phyloP scores from a whole-genome alignment of 2,113 vertebrate genomes.

The Hemicordylus capensis region DNA sequence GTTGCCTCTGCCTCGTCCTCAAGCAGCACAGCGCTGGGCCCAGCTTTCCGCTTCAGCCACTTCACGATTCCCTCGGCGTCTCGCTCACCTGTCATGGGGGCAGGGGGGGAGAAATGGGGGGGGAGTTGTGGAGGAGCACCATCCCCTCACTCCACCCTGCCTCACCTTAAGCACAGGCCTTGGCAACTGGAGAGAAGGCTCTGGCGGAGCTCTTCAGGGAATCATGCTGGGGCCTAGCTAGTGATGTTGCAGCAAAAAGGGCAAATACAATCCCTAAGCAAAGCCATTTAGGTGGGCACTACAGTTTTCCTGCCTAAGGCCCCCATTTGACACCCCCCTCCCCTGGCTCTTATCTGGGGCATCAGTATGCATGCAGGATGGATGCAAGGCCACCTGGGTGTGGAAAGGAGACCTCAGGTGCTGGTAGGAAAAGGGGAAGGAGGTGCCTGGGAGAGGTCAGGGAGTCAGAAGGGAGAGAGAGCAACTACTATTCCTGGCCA shows the following conservation, averaged over 20 bases:
- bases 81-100: slow-evolving; percentile 73
- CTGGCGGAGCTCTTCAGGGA: no score
- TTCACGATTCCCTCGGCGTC: slow-evolving; percentile 72
- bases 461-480: no score
- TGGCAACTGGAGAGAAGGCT: no score
- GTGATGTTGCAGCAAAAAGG: no score
- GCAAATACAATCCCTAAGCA: not conserved
- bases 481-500: no score
- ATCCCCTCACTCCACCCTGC: no score
- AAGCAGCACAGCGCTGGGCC: slow-evolving; percentile 71
- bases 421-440: not conserved
- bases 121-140: no score
- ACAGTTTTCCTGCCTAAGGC: not conserved
- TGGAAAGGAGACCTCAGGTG: not conserved
- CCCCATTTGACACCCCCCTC: not conserved
- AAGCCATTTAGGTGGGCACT: not conserved
- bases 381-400: not conserved
- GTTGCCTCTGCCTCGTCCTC: slow-evolving; percentile 48
- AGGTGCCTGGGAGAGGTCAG: no score
- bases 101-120: not conserved
- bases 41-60: slow-evolving; percentile 82
- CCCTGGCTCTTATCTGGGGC: not conserved
- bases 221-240: no score
- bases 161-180: no score
- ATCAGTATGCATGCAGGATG: not conserved